Evolutionary conservation across 2,113 vertebrate species (phyloP), one percentile per base, ranked within the genome.

Genomic region (Thamnophis sirtalis): DNA sequence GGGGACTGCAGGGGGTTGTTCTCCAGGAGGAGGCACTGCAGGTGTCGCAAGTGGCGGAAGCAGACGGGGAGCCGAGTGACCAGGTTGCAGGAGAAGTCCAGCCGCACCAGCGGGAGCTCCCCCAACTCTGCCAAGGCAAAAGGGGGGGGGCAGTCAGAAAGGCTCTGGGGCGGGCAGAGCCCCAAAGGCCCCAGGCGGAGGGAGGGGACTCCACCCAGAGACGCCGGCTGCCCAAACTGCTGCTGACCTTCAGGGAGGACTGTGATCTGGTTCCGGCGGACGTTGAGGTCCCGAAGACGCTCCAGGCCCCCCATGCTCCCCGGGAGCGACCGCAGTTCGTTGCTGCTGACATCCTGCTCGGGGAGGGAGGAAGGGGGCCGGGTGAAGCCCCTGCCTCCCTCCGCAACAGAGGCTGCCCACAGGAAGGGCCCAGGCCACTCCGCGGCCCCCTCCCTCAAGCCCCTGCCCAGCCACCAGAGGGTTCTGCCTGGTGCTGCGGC

Each of bases 51-150:
- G 96, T 98, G 98, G 13, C 98, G 98, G 97, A 98, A 99, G 96
- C 98, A 98, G 94, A 98, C 94, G 0, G 98, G 98, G 22, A 99
- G 98, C 21, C 96, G 96, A 92, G 98, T 96, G 86, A 99, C 96
- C 2, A 98, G 98, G 96, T 99, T 99, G 96, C 98, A 99, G 93
- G 98, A 98, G 94, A 98, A 98, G 60, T 99, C 98, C 49, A 99
- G 97, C 9, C 98, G 98, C 73, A 98, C 98, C 0, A 99, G 97
- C 1, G 98, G 98, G 90, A 99, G 97, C 95, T 98, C 98, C 0
- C 98, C 98, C 91, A 99, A 97, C 96, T 98, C 98, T 99, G 97
- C 13, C 9, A n/a, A 22, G 86, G 58, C 13, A 53, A 19, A 8
- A 9, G 55, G 68, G 10, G 50, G 55, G 68, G 10, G 51, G 1